Percentiles rank a stretch among this genome's conserved stretches.
phyloP scores from a whole-genome alignment of 2,797 vertebrate genomes.

The Spondyliosoma cantharus region DNA sequence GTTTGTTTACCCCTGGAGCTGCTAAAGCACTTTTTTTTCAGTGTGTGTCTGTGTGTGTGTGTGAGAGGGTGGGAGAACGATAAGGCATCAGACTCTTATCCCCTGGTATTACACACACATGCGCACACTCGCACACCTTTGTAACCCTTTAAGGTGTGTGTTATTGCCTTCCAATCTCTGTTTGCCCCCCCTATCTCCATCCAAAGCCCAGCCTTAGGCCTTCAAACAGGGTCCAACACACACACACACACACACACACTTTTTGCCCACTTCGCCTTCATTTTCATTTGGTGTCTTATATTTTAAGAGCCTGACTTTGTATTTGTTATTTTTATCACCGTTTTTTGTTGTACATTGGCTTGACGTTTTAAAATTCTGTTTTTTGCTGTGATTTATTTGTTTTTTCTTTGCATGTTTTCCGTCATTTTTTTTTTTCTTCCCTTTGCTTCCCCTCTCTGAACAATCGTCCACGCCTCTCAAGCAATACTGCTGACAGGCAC shows the following conservation, averaged over 20 bases:
- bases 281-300: conserved; percentile 54
- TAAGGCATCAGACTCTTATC: conserved; percentile 57
- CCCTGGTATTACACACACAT: conserved; percentile 46
- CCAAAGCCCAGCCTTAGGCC: conserved; percentile 72
- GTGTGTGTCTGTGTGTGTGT: conserved; percentile 24
- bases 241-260: conserved; percentile 33
- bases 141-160: conserved; percentile 60
- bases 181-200: conserved; percentile 52
- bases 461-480: conserved; percentile 83
- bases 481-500: conserved; percentile 86
- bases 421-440: conserved; percentile 15
- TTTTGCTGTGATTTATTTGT: conserved; percentile 71
- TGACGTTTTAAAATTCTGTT: conserved; percentile 53
- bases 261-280: conserved; percentile 52
- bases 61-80: conserved; percentile 31
- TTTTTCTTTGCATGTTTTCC: conserved; percentile 47
- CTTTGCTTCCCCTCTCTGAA: conserved; percentile 80
- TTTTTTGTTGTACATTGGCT: conserved; percentile 44
- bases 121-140: conserved; percentile 40
- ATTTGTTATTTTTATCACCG: conserved; percentile 32
- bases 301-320: conserved; percentile 53
- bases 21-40: conserved; percentile 78
- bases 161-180: conserved; percentile 67
- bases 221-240: conserved; percentile 73
- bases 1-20: conserved; percentile 78